Conservation (phyloP, 2,888 invertebrate species). For the Orthosia cruda region DNA sequence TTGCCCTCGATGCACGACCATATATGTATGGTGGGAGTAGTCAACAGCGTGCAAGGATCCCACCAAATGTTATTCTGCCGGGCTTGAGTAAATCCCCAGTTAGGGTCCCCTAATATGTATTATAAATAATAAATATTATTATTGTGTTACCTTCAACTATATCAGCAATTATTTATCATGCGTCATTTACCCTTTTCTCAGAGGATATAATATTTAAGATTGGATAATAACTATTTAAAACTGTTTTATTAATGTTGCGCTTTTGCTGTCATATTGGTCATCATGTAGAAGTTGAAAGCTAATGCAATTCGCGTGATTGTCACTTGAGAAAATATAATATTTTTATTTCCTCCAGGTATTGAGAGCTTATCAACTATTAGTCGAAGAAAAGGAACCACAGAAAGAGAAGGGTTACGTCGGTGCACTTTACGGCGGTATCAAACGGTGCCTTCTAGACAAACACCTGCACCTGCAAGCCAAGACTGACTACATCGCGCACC, state of each 20-base stretch:
- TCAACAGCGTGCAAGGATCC: too few relatives aligned
- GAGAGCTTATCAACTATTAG: constrained; percentile 96
- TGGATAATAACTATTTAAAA: too few relatives aligned
- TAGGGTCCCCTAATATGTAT: neutral
- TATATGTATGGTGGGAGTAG: too few relatives aligned
- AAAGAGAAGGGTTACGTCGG: constrained; percentile 98
- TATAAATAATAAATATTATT: constrained; percentile 21
- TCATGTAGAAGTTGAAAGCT: neutral
- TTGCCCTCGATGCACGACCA: too few relatives aligned
- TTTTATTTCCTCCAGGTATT: constrained; percentile 88
- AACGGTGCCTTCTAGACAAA: constrained; percentile 96
- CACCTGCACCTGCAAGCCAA: constrained; percentile 97
- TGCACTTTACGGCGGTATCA: constrained; percentile 96
- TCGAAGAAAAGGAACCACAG: constrained; percentile 95
- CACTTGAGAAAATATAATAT: neutral
- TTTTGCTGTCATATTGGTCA: neutral
- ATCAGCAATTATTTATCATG: neutral
- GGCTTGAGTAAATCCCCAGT: too few relatives aligned
- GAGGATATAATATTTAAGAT: neutral
- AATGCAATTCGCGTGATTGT: too few relatives aligned
- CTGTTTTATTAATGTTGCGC: too few relatives aligned
- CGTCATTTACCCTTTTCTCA: constrained; percentile 7
- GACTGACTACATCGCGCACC: constrained; percentile 97
- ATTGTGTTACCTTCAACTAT: neutral
- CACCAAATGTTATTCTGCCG: too few relatives aligned